Evolutionary conservation across 1,140 invertebrate genomes (phyloP).

Genomic region (Drosophila mojavensis): DNA sequence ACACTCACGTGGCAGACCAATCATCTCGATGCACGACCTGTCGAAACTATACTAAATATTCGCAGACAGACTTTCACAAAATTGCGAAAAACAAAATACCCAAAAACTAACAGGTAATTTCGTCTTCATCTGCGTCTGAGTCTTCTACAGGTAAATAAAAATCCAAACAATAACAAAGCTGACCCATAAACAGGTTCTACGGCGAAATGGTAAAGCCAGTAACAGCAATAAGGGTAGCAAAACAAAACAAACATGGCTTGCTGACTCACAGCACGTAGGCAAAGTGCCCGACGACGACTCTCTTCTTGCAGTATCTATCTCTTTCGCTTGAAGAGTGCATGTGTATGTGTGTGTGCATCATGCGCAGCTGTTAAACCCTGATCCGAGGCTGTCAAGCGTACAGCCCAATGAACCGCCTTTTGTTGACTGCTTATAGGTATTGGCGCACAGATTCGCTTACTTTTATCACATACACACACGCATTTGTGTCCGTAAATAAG

Average conservation of each 20-base stretch:
- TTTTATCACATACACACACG: conserved; percentile 43
- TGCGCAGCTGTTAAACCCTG: conserved; percentile 71
- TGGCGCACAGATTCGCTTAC: conserved; percentile 38
- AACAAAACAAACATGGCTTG: conserved; percentile 58
- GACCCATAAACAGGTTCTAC: conserved; percentile 35
- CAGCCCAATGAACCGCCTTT: conserved; percentile 75
- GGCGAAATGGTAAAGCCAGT: conserved; percentile 19
- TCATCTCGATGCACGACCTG: conserved; percentile 48
- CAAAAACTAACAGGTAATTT: conserved; percentile 24
- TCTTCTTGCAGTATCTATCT: conserved; percentile 27
- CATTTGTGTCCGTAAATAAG: conserved; percentile 19
- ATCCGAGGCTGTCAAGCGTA: conserved; percentile 45
- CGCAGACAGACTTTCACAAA: conserved; percentile 7
- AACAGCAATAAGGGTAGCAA: conserved; percentile 58
- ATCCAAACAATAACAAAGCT: conserved; percentile 38
- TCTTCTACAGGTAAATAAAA: conserved; percentile 26
- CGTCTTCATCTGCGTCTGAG: too few relatives aligned
- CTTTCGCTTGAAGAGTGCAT: conserved; percentile 10
- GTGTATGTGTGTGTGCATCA: conserved; percentile 37
- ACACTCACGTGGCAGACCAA: conserved; percentile 74
- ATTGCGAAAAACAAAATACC: conserved; percentile 2
- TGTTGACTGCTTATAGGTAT: conserved; percentile 47
- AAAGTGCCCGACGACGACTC: conserved; percentile 11
- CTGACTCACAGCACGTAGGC: conserved; percentile 79
- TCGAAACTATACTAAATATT: conserved; percentile 22